Percentiles rank a stretch among this genome's conserved stretches.
These are phyloP conservation scores for Sander vitreus DNA, from an alignment of 2,113 vertebrate species.

Conservation along the genomic window DNA sequence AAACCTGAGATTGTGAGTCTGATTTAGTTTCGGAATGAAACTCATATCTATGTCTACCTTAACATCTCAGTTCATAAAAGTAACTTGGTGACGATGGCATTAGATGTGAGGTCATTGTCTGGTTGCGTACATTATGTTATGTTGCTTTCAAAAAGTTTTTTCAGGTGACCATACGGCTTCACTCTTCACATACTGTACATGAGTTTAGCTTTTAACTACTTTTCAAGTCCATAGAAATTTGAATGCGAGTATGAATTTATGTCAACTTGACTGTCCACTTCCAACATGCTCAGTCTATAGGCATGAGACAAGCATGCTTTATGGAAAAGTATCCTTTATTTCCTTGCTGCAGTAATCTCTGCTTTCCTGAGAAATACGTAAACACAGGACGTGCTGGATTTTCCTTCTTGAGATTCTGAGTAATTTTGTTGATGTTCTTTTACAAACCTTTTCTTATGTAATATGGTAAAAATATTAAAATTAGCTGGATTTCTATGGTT, in stretches of 20 bases:
- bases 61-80: not conserved
- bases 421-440: not conserved
- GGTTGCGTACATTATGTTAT: not conserved
- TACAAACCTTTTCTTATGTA: not conserved
- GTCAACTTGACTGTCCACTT: not conserved
- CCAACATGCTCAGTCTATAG: not conserved
- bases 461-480: not conserved
- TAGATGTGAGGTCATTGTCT: not conserved
- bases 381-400: slow-evolving; percentile 10
- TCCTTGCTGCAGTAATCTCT: not conserved
- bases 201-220: not conserved
- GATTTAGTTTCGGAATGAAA: not conserved
- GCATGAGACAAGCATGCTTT: not conserved
- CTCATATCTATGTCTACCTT: not conserved
- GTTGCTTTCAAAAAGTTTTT: not conserved
- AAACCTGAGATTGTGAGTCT: not conserved
- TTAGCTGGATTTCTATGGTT: not conserved
- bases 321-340: not conserved
- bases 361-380: not conserved
- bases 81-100: not conserved
- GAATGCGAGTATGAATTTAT: not conserved
- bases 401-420: not conserved
- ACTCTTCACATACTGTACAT: not conserved
- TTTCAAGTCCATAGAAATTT: not conserved
- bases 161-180: not conserved